Base-by-base conservation (phyloP, 2,888 invertebrate species). In the Noctua janthina region DNA sequence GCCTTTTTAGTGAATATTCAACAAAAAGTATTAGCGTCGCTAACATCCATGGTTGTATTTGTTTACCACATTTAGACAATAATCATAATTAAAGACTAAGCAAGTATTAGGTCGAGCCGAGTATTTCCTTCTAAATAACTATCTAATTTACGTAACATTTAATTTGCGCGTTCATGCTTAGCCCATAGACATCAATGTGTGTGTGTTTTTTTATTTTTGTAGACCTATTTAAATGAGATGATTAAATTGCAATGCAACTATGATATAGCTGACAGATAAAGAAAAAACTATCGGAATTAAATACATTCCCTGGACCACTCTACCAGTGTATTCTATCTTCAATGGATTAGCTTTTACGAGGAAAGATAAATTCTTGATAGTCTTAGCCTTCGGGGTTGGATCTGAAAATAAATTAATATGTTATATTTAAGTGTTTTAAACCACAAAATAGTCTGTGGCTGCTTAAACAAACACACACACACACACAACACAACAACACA, bases 161-260 rank as follows among this genome's bases (percentile, higher is more conserved):
- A 17, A 59, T n/a, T 13, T 59, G 1, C 0, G n/a, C n/a, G 11
- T n/a, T 59, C 5, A 13, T 29, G 29, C 59, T 29, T 39, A 39
- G 6, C 29, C n/a, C n/a, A n/a, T 13, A n/a, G 11, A n/a, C n/a
- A 59, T 1, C 13, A 13, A 5, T 59, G n/a, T 13, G 2, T 56
- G 17, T 20, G 7, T 43, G 0, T 43, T 7, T 43, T 43, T 43
- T n/a, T n/a, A n/a, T 35, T 64, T 64, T 20, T 35, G 1, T 20
- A 0, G 10, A 46, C 43, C 20, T 74, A 39, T 39, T 76, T 68
- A 87, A 62, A 88, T 78, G 13, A 87, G 13, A 56, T 83, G 49
- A 75, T 56, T 82, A 11, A 89, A 79, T 59, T 90, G 89, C 49
- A 88, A 69, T 5, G 35, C 43, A 13, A 82, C 74, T 10, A 89